Conservation (phyloP, 2,113 vertebrate species). For the Varanus salvator region DNA sequence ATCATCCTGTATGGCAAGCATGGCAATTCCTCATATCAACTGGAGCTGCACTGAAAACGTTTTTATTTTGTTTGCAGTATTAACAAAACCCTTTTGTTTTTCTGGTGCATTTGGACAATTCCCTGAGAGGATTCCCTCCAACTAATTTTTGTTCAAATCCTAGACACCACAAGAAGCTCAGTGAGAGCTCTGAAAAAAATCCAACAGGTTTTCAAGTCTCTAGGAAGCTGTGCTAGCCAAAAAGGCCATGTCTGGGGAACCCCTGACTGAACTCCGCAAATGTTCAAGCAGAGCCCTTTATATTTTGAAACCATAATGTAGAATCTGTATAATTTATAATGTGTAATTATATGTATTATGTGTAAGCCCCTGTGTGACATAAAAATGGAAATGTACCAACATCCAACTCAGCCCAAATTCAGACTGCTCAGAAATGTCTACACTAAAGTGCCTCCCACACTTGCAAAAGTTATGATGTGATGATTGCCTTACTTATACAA, state of each 20-base stretch:
- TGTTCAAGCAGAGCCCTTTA: not conserved
- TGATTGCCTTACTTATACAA: not conserved
- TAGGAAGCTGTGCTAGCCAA: not conserved
- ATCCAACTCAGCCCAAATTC: not conserved
- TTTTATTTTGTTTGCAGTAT: not conserved
- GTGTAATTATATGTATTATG: conserved; percentile 6
- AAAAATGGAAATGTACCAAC: conserved; percentile 9
- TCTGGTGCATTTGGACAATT: not conserved
- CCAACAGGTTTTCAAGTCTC: not conserved
- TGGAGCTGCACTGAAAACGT: not conserved
- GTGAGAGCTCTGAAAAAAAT: not conserved
- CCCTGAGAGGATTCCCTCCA: not conserved
- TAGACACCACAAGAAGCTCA: not conserved
- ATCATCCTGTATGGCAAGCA: too few species aligned
- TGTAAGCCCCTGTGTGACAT: conserved; percentile 10
- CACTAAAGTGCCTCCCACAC: not conserved
- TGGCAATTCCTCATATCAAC: not conserved
- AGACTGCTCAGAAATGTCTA: conserved; percentile 8
- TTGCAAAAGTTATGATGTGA: conserved; percentile 22
- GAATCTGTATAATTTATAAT: conserved; percentile 7
- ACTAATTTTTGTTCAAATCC: not conserved
- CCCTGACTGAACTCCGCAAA: not conserved
- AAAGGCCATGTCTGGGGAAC: not conserved
- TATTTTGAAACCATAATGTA: not conserved
- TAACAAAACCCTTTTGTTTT: not conserved